Conservation (phyloP, 2,888 invertebrate genomes). For the Blera fallax region DNA sequence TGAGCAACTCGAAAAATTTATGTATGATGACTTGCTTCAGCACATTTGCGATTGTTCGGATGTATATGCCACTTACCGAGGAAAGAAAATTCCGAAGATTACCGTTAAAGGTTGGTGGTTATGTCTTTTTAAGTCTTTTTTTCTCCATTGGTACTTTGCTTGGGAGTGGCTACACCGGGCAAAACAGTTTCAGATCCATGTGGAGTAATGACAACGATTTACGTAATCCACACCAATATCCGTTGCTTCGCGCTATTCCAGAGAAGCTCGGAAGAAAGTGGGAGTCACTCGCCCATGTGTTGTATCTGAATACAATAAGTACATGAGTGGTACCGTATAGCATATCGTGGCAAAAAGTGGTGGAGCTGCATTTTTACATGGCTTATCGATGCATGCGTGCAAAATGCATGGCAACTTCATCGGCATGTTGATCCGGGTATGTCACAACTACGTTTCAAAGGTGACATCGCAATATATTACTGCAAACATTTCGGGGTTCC, state of each 20-base stretch:
- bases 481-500: background rate
- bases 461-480: constrained; percentile 5
- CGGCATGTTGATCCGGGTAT: background rate
- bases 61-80: background rate
- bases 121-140: background rate
- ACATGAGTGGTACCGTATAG: background rate
- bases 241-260: too few relatives aligned
- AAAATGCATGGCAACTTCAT: background rate
- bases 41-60: constrained; percentile 11
- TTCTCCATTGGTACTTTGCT: background rate
- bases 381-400: background rate
- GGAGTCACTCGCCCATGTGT: too few relatives aligned
- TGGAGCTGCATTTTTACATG: background rate
- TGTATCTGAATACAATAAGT: background rate
- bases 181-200: background rate
- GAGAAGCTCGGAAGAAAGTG: too few relatives aligned
- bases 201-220: background rate
- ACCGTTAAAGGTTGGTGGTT: background rate
- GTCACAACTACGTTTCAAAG: constrained; percentile 1
- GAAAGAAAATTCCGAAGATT: constrained; percentile 9
- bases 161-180: constrained; percentile 3
- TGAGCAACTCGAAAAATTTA: background rate
- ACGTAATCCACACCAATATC: background rate
- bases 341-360: background rate
- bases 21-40: background rate